Percentiles rank a stretch among this genome's conserved stretches.
phyloP scores from a whole-genome alignment of 2,797 vertebrate species.

The Lithobates pipiens region DNA sequence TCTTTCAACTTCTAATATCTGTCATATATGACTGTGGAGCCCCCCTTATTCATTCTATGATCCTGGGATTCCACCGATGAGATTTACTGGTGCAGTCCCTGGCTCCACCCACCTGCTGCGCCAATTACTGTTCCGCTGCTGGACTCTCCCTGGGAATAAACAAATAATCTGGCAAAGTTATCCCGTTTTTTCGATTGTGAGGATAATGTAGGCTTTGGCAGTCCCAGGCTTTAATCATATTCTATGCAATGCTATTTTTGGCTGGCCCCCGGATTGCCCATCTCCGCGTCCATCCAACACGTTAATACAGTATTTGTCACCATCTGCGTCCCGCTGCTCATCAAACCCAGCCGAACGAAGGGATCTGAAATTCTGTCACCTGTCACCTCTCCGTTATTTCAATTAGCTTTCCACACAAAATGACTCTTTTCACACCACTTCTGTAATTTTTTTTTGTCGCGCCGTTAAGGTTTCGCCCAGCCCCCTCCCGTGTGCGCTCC shows the following conservation, averaged over 20 bases:
- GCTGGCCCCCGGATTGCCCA: neutral
- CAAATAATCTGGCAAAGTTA: neutral
- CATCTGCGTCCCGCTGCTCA: conserved; percentile 35
- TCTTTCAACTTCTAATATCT: too few species aligned
- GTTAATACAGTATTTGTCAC: neutral
- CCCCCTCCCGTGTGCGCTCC: neutral
- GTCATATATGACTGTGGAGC: too few species aligned
- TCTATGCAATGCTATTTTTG: conserved; percentile 20
- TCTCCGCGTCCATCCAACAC: neutral
- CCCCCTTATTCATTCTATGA: too few species aligned
- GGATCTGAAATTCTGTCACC: conserved; percentile 2
- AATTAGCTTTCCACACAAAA: conserved; percentile 18
- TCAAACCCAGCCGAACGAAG: conserved; percentile 2
- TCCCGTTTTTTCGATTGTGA: fast-evolving
- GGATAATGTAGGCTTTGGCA: neutral
- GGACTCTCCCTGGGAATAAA: neutral
- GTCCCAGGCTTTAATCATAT: neutral
- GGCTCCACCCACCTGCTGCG: too few species aligned
- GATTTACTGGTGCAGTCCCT: too few species aligned
- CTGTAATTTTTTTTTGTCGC: conserved; percentile 5
- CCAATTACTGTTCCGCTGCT: neutral
- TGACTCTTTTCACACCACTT: conserved; percentile 15
- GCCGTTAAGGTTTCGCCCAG: conserved; percentile 18
- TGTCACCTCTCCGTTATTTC: neutral
- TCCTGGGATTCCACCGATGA: too few species aligned